Conservation (phyloP, 2,797 vertebrate species). For the Sebastolobus altivelis region DNA sequence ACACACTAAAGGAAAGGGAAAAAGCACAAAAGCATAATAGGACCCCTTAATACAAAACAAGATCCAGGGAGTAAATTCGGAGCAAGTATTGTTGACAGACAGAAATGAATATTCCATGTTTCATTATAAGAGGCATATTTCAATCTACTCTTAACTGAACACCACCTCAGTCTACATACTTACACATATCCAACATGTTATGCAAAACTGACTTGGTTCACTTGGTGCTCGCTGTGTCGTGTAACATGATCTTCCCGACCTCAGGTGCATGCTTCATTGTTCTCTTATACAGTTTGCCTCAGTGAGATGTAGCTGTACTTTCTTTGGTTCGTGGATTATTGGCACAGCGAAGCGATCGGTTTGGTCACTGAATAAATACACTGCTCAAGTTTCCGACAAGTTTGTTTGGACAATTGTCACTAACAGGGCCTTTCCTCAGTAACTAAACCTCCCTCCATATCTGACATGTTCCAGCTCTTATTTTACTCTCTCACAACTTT, state of each 20-base stretch:
- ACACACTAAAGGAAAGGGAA: no score
- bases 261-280: conserved; percentile 36
- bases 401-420: conserved; percentile 33
- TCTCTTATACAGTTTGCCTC: neutral
- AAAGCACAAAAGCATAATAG: no score
- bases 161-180: neutral
- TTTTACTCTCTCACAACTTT: neutral
- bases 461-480: conserved; percentile 1
- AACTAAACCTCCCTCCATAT: neutral
- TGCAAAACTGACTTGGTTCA: conserved; percentile 5
- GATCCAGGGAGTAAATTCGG: neutral
- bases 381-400: conserved; percentile 24
- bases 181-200: neutral
- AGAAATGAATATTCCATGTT: neutral
- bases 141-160: neutral
- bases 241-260: conserved; percentile 41
- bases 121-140: neutral
- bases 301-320: conserved; percentile 30
- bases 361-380: conserved; percentile 29
- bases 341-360: conserved; percentile 15
- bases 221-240: conserved; percentile 4
- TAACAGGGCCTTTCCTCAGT: conserved; percentile 5
- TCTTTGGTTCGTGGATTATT: conserved; percentile 36
- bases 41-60: neutral
- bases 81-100: neutral